These are phyloP conservation scores for Brachypalpus laphriformis DNA, from an alignment of 2,888 invertebrate species.

Conservation along the genomic window DNA sequence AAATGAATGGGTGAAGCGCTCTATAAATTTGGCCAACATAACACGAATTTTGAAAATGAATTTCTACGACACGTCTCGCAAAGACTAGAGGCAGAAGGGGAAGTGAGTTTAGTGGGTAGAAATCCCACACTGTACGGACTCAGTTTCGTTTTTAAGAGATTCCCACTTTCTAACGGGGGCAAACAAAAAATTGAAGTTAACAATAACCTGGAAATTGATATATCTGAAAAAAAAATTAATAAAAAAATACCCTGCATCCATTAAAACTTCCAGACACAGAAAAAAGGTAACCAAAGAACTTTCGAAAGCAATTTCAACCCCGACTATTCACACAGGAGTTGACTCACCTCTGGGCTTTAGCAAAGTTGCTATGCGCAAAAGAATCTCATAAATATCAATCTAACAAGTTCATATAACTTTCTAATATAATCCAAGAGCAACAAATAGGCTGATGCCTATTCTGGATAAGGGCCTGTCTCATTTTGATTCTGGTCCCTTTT, in stretches of 20 bases:
- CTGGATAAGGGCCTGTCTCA: conserved; percentile 10
- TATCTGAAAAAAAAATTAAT: too few relatives aligned
- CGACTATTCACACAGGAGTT: neutral
- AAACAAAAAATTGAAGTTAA: too few relatives aligned
- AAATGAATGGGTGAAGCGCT: too few relatives aligned
- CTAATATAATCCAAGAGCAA: conserved; percentile 28
- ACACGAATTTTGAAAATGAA: too few relatives aligned
- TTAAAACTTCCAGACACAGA: conserved; percentile 6
- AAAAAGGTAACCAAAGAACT: neutral
- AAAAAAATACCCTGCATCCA: neutral
- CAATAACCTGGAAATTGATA: neutral
- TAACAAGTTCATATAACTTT: conserved; percentile 46
- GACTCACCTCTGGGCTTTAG: neutral
- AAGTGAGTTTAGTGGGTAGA: too few relatives aligned
- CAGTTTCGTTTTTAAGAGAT: too few relatives aligned
- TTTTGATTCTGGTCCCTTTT: conserved; percentile 34
- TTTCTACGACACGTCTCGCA: too few relatives aligned
- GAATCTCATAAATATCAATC: conserved; percentile 49
- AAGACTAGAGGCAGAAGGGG: too few relatives aligned
- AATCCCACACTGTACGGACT: too few relatives aligned
- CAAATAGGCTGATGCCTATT: neutral
- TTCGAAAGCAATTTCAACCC: conserved; percentile 6
- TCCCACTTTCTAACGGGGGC: too few relatives aligned
- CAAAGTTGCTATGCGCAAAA: neutral
- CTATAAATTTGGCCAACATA: too few relatives aligned